Conservation (phyloP, 2,797 vertebrate genomes). For the Scyliorhinus canicula region DNA sequence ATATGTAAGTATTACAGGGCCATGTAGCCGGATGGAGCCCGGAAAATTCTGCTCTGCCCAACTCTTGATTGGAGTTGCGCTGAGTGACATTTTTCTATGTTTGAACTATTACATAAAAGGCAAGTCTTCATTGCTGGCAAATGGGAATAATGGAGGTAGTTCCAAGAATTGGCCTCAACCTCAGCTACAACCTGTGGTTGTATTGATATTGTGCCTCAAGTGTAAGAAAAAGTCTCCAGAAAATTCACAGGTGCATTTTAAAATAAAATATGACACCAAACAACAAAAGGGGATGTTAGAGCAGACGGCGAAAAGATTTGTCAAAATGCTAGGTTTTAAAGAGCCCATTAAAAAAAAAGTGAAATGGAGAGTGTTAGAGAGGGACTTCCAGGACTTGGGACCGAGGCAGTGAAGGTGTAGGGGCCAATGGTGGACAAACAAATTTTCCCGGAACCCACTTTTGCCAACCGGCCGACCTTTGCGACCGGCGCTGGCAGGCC, state of each 20-base stretch:
- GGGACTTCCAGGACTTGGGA: too few species aligned
- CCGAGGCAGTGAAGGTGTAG: too few species aligned
- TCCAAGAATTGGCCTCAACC: not conserved
- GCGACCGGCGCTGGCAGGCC: too few species aligned
- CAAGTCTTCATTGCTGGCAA: not conserved
- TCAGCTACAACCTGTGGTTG: not conserved
- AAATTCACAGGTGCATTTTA: not conserved
- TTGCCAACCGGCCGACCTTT: too few species aligned
- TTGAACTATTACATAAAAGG: not conserved
- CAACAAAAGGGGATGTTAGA: not conserved
- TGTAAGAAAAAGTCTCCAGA: not conserved
- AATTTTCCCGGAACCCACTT: too few species aligned
- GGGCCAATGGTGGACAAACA: too few species aligned
- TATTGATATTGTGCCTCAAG: not conserved
- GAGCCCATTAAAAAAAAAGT: not conserved
- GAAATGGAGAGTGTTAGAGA: not conserved
- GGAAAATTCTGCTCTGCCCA: not conserved
- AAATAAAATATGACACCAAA: not conserved
- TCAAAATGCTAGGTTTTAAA: not conserved
- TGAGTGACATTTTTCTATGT: not conserved
- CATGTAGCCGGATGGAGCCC: not conserved
- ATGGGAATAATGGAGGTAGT: not conserved
- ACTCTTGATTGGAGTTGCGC: not conserved
- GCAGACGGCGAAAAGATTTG: not conserved
- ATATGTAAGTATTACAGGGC: not conserved